phyloP scores from a whole-genome alignment of 2,113 vertebrate genomes.

The Potamarius usumacintae region DNA sequence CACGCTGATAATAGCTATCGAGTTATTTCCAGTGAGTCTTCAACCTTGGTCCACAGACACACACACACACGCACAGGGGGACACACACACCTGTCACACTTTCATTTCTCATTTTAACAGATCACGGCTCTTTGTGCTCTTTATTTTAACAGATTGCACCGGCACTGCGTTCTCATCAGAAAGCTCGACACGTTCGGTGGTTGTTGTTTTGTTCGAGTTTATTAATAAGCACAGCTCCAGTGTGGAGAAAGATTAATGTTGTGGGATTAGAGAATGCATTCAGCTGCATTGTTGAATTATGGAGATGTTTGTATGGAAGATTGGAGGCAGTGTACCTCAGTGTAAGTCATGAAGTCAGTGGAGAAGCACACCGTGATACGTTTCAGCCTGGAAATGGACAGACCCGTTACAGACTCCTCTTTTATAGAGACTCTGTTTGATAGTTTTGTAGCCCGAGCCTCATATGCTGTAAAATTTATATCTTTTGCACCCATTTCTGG shows the following conservation, averaged over 20 bases:
- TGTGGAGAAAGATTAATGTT: conserved; percentile 8
- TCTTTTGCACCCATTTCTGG: not conserved
- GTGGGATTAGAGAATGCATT: conserved; percentile 11
- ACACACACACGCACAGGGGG: conserved; percentile 27
- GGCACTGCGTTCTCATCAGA: not conserved
- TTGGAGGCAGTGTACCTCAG: not conserved
- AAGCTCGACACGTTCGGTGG: not conserved
- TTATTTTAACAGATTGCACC: conserved; percentile 14
- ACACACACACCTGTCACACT: conserved; percentile 25
- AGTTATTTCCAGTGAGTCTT: conserved; percentile 31
- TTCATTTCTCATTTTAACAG: conserved; percentile 30
- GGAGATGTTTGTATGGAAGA: conserved; percentile 11
- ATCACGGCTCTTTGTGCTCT: conserved; percentile 2
- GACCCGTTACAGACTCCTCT: not conserved
- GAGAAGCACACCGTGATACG: not conserved
- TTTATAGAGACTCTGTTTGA: not conserved
- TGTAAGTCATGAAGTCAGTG: not conserved
- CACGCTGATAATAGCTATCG: conserved; percentile 58
- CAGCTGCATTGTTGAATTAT: conserved; percentile 8
- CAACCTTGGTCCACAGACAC: conserved; percentile 1
- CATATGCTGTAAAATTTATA: not conserved
- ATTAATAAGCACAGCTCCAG: not conserved
- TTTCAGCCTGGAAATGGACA: not conserved
- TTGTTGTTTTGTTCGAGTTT: conserved; percentile 14
- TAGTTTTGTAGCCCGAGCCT: not conserved